These are phyloP conservation scores for Thunnus maccoyii DNA, from an alignment of 2,113 vertebrate genomes.

Conservation along the genomic window DNA sequence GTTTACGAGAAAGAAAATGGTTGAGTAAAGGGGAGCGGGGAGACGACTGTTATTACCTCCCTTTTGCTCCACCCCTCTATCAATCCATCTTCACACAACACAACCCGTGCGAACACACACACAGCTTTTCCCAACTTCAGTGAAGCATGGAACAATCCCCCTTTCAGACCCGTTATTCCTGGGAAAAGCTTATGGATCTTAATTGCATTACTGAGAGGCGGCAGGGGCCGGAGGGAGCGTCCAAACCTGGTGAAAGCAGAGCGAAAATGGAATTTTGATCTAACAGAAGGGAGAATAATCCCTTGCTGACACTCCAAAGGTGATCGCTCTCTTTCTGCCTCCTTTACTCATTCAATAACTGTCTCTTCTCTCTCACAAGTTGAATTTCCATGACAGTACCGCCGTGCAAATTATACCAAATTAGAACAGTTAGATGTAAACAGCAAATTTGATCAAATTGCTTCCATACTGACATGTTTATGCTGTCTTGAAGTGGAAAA, in stretches of 20 bases:
- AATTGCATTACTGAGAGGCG: conserved; percentile 82
- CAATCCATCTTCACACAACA: conserved; percentile 57
- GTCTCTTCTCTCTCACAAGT: neutral
- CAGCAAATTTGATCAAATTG: conserved; percentile 43
- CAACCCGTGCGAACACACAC: conserved; percentile 14
- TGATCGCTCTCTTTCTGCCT: conserved; percentile 52
- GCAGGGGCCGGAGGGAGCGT: conserved; percentile 45
- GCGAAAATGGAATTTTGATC: conserved; percentile 83
- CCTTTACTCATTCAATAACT: conserved; percentile 18
- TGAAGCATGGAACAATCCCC: conserved; percentile 75
- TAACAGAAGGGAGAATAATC: conserved; percentile 77
- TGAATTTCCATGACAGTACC: conserved; percentile 4
- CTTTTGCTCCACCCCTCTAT: conserved; percentile 59
- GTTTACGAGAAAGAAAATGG: conserved; percentile 25
- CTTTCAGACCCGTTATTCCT: conserved; percentile 73
- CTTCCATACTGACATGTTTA: conserved; percentile 28
- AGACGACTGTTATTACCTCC: conserved; percentile 55
- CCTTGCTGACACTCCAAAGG: conserved; percentile 66
- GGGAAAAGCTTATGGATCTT: conserved; percentile 81
- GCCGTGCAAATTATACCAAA: conserved; percentile 20
- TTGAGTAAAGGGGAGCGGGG: conserved; percentile 46
- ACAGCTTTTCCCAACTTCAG: conserved; percentile 60
- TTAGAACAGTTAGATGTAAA: conserved; percentile 23
- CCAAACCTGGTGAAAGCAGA: conserved; percentile 58
- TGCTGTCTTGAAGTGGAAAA: conserved; percentile 46